Evolutionary conservation across 2,797 vertebrate species (phyloP), one percentile per base, ranked within the genome.

Genomic region (Argentina silus): DNA sequence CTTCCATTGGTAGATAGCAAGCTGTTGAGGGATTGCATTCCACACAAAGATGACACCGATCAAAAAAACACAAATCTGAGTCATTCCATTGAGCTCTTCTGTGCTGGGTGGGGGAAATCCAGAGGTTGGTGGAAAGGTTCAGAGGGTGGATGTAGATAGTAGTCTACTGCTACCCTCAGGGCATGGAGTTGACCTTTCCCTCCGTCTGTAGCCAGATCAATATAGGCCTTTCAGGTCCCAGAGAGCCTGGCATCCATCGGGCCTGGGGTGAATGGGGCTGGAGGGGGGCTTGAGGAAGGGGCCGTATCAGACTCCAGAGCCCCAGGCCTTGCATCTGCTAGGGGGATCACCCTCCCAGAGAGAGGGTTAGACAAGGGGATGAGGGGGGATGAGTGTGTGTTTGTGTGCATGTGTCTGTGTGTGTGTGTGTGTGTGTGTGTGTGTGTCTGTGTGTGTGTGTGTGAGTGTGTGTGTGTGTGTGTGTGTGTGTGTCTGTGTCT

Each of bases 301-400:
- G 45, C 1, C 14, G 21, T 4, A 14, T 14, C 14, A 7, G 45
- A 5, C 19, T 21, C 47, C 19, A 66, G 45, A 50, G 83, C 86
- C 82, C 64, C 68, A 64, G 85, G 85, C 81, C 23, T 70, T 84
- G 78, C 81, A 86, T 84, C 86, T 88, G 80, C 74, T 79, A 68
- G 72, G 12, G 47, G 78, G 75, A 75, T 73, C 70, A 48, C 71
- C 51, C 70, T 72, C 63, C 69, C 62, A 75, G 62, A 77, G 44
- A 76, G 80, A 48, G 53, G 65, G 68, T n/a, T 19, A 61, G 8
- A 27, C 15, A 14, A 1, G 27, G 11, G 15, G 53, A 7, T 43
- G 48, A 14, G 23, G 27, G 48, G 56, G 67, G 21, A 17, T 69
- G 48, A 36, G 19, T 67, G 45, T 21, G 19, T 50, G 44, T 62